These are phyloP conservation scores for Nothura maculosa DNA, from an alignment of 2,797 vertebrate species.

Conservation along the genomic window DNA sequence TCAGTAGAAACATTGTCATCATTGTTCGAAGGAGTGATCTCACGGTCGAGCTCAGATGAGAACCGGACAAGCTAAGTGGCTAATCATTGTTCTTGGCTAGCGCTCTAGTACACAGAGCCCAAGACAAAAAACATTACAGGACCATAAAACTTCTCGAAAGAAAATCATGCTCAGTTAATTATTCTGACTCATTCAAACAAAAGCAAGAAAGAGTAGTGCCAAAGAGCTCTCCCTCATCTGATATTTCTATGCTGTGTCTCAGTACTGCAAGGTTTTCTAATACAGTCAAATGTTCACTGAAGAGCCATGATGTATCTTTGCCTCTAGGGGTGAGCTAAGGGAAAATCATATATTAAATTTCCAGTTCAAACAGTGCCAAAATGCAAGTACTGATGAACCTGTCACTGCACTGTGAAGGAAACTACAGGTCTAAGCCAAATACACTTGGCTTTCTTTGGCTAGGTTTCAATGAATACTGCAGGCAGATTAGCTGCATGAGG, in stretches of 20 bases:
- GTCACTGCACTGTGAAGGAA: constrained; percentile 4
- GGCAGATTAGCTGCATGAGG: background rate
- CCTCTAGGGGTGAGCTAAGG: constrained; percentile 18
- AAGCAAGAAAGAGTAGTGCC: background rate
- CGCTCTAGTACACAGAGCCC: background rate
- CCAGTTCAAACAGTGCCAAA: constrained; percentile 27
- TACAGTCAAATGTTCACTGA: background rate
- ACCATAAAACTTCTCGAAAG: constrained; percentile 50
- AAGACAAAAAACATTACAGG: constrained; percentile 9
- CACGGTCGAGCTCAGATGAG: constrained; percentile 17
- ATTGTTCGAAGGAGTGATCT: constrained; percentile 56
- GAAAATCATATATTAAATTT: constrained; percentile 43
- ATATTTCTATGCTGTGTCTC: constrained; percentile 22
- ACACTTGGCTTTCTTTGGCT: constrained; percentile 16
- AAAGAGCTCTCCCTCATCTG: constrained; percentile 9
- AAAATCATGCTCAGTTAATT: background rate
- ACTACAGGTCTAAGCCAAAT: constrained; percentile 17
- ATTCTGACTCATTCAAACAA: constrained; percentile 35
- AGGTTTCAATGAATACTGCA: background rate
- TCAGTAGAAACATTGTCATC: constrained; percentile 55
- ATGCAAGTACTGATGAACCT: constrained; percentile 27
- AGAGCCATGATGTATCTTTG: background rate
- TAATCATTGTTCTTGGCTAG: constrained; percentile 77
- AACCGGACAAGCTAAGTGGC: constrained; percentile 66
- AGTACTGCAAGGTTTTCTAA: background rate